These are phyloP conservation scores for Eristalis arbustorum DNA, from an alignment of 2,888 invertebrate species.

Conservation along the genomic window DNA sequence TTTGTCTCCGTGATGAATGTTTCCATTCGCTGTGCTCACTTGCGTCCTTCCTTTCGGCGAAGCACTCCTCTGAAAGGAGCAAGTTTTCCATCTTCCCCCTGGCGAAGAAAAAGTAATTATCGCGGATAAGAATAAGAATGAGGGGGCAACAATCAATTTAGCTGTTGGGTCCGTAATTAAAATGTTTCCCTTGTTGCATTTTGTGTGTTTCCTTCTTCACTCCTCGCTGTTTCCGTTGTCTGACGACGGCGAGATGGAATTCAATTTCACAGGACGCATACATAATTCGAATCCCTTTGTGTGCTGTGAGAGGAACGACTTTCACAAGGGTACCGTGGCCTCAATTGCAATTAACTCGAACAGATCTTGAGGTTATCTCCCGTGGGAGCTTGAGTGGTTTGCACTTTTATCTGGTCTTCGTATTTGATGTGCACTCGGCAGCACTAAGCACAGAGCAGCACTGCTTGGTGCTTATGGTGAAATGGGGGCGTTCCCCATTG, in stretches of 20 bases:
- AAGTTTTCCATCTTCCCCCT: neutral
- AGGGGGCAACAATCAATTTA: conserved; percentile 1
- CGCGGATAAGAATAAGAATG: conserved; percentile 14
- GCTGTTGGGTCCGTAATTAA: conserved; percentile 16
- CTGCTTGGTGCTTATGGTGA: too few species aligned
- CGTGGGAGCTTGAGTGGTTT: neutral
- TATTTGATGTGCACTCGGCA: neutral
- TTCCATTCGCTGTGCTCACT: neutral
- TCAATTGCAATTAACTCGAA: neutral
- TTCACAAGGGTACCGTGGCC: neutral
- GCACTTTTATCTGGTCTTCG: neutral
- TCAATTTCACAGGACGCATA: conserved; percentile 2
- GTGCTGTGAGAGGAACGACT: neutral
- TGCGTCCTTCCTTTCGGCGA: neutral
- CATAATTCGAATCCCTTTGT: neutral
- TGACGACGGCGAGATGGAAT: neutral
- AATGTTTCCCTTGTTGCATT: conserved; percentile 17
- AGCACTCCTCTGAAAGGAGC: neutral
- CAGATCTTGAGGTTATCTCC: neutral
- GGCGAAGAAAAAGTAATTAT: conserved; percentile 7
- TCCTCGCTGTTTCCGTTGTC: neutral
- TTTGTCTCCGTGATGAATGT: neutral
- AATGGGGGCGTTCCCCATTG: neutral
- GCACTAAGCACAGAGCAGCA: too few species aligned
- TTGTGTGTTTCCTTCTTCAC: neutral